Evolutionary conservation across 2,113 vertebrate species (phyloP).

Genomic region (Calypte anna): DNA sequence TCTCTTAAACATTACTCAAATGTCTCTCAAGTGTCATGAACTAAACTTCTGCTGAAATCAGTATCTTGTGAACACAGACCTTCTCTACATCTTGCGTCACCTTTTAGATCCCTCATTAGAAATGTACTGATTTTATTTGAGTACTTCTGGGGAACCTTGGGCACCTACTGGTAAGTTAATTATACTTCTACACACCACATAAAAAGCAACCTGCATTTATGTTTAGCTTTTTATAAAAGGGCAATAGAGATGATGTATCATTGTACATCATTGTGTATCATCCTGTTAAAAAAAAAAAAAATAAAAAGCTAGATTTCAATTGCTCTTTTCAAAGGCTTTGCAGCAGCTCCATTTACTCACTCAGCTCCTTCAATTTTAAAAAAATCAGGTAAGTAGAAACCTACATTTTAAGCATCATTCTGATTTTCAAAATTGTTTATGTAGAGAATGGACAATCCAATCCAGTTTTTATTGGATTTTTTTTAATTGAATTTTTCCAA

Average conservation of each 20-base stretch:
- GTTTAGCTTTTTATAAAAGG: neutral
- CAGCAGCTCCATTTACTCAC: neutral
- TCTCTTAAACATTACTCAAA: neutral
- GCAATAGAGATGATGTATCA: neutral
- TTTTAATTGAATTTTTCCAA: too few relatives aligned
- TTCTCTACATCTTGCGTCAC: neutral
- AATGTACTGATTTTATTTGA: neutral
- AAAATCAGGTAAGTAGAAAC: neutral
- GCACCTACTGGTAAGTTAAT: neutral
- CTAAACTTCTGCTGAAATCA: neutral
- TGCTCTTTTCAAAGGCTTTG: neutral
- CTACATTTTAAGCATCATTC: neutral
- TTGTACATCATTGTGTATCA: too few relatives aligned
- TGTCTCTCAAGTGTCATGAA: neutral
- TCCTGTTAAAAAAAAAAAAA: neutral
- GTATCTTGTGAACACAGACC: neutral
- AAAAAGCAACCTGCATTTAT: neutral
- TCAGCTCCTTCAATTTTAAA: neutral
- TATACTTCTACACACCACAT: neutral
- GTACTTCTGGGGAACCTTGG: neutral
- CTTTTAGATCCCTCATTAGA: neutral
- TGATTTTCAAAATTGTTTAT: neutral
- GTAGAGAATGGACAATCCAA: neutral
- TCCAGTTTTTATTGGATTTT: neutral
- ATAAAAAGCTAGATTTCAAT: neutral